Base-by-base conservation (phyloP, 2,888 invertebrate genomes). In the Imbricaverruca yamaguchii region DNA sequence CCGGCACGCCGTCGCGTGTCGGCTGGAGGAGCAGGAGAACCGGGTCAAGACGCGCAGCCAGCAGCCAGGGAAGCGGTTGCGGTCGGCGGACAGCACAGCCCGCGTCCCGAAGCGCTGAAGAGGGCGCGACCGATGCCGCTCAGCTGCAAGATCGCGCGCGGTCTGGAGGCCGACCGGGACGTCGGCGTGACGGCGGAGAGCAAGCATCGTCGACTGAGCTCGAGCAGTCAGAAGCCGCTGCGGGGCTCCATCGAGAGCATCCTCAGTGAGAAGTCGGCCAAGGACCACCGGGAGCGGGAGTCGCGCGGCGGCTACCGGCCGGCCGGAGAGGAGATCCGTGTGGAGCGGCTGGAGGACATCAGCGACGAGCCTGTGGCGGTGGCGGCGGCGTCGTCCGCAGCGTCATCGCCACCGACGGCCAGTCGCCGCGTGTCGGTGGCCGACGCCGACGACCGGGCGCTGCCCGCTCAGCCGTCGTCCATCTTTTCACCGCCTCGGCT, bases 1-100 rank as follows among this genome's bases (percentile, higher is more conserved):
- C 13, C n/a, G 57, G 7, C 78, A 57, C 78, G 74, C 53, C 74
- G 74, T 1, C 74, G 74, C 18, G 18, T 23, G 53, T 74, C 74
- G 53, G 18, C 53, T 74, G 74, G 74, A 74, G 74, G 74, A 74
- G 74, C 74, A 74, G 74, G 78, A 78, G 78, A 78, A 78, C 57
- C 78, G 56, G n/a, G 78, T 57, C 23, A 57, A 56, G 78, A 78
- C 78, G 57, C 55, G 55, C 78, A 57, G 78, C 78, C 74, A 74
- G 15, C 39, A 69, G 69, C 69, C 69, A 69, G 39, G 69, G 74
- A 74, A 74, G 53, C 15, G 61, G 18, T 53, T 74, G 53, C 74
- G 74, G 23, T 74, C 74, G 53, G 74, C 74, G 57, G 78, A 78
- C 78, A 57, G 57, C 78, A 57, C 78, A 78, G 55, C 21, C 56